Conservation (phyloP, 2,797 vertebrate species). For the Lagodon rhomboides region DNA sequence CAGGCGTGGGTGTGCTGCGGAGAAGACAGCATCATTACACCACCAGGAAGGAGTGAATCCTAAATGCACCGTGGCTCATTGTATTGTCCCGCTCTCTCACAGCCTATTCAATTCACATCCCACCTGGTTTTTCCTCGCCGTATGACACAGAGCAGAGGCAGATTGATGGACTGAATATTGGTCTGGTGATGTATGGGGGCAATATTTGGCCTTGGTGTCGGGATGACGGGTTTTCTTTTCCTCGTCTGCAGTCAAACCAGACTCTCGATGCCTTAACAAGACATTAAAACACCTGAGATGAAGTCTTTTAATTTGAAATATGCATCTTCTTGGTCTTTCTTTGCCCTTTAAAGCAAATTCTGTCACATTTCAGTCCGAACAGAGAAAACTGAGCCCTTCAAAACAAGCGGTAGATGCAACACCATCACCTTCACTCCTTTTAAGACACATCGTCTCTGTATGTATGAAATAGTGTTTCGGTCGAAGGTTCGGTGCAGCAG, state of each 20-base stretch:
- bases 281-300: too few relatives aligned
- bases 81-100: constrained; percentile 9
- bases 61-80: constrained; percentile 22
- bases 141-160: not conserved
- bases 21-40: constrained; percentile 55
- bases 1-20: constrained; percentile 44
- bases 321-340: not conserved
- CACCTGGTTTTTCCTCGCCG: not conserved
- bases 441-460: too few relatives aligned
- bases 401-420: not conserved
- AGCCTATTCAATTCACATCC: constrained; percentile 34
- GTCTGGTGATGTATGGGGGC: constrained; percentile 16
- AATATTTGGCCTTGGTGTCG: constrained; percentile 17
- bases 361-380: not conserved
- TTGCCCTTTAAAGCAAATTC: too few relatives aligned
- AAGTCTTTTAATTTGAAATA: not conserved
- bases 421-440: not conserved
- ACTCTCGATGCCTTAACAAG: too few relatives aligned
- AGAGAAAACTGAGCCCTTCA: not conserved
- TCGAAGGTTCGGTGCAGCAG: constrained; percentile 23
- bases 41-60: constrained; percentile 12
- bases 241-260: not conserved
- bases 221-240: too few relatives aligned
- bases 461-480: constrained; percentile 26
- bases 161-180: not conserved